These are phyloP conservation scores for Montipora foliosa DNA, from an alignment of 64 coral and sea anemone genomes.

Conservation along the genomic window DNA sequence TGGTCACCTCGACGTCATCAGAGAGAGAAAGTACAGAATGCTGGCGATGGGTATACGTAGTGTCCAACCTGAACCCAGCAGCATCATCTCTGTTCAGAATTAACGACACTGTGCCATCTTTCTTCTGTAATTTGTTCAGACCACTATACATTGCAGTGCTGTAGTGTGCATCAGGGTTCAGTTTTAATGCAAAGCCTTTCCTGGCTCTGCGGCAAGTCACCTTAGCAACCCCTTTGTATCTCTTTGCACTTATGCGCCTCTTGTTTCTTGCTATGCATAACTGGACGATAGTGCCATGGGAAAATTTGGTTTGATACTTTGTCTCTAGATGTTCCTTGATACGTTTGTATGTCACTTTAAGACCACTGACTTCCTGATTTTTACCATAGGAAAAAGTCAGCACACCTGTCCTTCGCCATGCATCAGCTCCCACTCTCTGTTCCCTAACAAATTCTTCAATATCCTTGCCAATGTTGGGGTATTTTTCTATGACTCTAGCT, in stretches of 20 bases:
- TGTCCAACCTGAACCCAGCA: constrained; percentile 68
- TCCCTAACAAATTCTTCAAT: constrained; percentile 80
- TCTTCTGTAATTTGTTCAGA: constrained; percentile 42
- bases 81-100: constrained; percentile 78
- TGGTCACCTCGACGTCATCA: constrained; percentile 55
- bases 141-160: constrained; percentile 63
- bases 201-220: constrained; percentile 67
- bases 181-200: constrained; percentile 74
- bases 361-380: constrained; percentile 35
- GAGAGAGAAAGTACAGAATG: constrained; percentile 30
- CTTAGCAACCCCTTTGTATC: constrained; percentile 58
- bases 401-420: constrained; percentile 74
- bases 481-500: background rate
- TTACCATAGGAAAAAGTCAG: constrained; percentile 73
- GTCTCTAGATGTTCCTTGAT: constrained; percentile 73
- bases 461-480: constrained; percentile 70
- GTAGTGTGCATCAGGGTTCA: constrained; percentile 74
- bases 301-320: constrained; percentile 67
- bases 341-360: constrained; percentile 73
- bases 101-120: constrained; percentile 47
- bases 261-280: constrained; percentile 80
- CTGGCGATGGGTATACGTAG: constrained; percentile 58
- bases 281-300: constrained; percentile 67
- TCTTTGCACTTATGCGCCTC: constrained; percentile 43
- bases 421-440: constrained; percentile 72